Percentiles rank a stretch among this genome's conserved stretches.
Evolutionary conservation across 2,888 invertebrate species (phyloP).

Genomic region (Gibbula magus): DNA sequence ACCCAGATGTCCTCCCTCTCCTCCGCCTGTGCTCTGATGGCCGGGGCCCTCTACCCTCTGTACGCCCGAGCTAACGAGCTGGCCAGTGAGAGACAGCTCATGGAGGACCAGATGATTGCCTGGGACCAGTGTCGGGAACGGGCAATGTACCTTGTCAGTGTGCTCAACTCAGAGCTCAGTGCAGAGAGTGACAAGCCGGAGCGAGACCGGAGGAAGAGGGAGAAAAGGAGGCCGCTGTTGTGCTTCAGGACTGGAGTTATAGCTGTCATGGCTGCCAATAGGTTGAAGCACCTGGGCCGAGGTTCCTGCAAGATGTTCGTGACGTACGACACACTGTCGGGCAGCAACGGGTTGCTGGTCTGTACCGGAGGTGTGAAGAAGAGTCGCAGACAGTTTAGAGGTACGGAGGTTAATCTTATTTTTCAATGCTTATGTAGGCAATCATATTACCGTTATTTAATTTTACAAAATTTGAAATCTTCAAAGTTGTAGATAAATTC

Average conservation of each 20-base stretch:
- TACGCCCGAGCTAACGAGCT: constrained; percentile 58
- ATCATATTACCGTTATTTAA: too few species aligned
- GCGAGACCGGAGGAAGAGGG: constrained; percentile 41
- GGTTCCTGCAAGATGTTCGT: constrained; percentile 60
- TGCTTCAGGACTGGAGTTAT: constrained; percentile 67
- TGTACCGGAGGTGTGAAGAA: constrained; percentile 60
- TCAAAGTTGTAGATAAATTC: too few species aligned
- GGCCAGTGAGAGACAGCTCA: constrained; percentile 60
- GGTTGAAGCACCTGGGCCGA: constrained; percentile 56
- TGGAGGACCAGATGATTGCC: constrained; percentile 63
- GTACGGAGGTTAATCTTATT: constrained; percentile 13
- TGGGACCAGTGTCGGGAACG: constrained; percentile 66
- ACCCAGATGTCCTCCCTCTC: constrained; percentile 61
- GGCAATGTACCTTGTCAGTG: constrained; percentile 58
- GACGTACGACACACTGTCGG: constrained; percentile 59
- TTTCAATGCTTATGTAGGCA: not conserved
- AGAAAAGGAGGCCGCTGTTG: constrained; percentile 56
- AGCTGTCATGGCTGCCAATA: constrained; percentile 69
- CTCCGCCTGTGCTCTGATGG: constrained; percentile 67
- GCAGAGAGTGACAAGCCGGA: constrained; percentile 47
- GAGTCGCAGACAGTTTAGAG: constrained; percentile 37
- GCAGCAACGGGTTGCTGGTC: constrained; percentile 61
- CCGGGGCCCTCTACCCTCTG: constrained; percentile 70
- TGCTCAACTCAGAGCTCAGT: constrained; percentile 56
- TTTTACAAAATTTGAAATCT: too few species aligned